phyloP scores from a whole-genome alignment of 23 tunicate genomes.

The Clavelina lepadiformis region DNA sequence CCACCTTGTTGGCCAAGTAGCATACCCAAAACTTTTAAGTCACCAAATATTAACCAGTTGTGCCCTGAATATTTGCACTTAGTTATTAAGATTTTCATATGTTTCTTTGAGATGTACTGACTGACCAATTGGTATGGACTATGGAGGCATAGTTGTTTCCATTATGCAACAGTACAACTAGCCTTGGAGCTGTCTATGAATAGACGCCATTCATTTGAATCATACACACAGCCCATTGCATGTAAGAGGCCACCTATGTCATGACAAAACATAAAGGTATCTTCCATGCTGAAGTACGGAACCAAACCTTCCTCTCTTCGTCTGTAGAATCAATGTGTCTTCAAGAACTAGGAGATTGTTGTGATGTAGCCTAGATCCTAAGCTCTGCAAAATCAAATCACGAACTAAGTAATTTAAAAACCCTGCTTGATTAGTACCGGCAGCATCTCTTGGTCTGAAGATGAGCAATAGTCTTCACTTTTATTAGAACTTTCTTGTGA shows the following conservation, averaged over 20 bases:
- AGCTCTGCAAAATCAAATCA: conserved; percentile 13
- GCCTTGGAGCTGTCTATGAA: conserved; percentile 15
- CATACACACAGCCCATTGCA: conserved; percentile 13
- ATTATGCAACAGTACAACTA: conserved; percentile 12
- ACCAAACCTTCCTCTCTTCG: conserved; percentile 16
- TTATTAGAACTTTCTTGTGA: conserved; percentile 6
- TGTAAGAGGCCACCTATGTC: conserved; percentile 3
- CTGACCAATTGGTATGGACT: conserved; percentile 8
- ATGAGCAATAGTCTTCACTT: conserved; percentile 3
- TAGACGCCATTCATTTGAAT: conserved; percentile 14
- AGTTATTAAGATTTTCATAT: conserved; percentile 2
- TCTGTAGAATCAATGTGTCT: conserved; percentile 9
- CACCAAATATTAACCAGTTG: conserved; percentile 9
- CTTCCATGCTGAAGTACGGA: conserved; percentile 3
- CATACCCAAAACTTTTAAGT: conserved; percentile 16
- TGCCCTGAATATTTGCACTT: conserved; percentile 1
- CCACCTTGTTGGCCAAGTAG: conserved; percentile 10
- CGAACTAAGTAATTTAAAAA: conserved; percentile 18
- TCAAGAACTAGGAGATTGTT: conserved; percentile 9
- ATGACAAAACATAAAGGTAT: conserved; percentile 2
- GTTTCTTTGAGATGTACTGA: conserved; percentile 18
- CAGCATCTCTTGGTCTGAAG: conserved; percentile 2
- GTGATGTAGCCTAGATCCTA: conserved; percentile 14
- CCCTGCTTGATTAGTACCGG: conserved; percentile 11
- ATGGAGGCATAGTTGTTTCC: conserved; percentile 15